phyloP scores from a whole-genome alignment of 2,113 vertebrate species.

The Boleophthalmus pectinirostris region DNA sequence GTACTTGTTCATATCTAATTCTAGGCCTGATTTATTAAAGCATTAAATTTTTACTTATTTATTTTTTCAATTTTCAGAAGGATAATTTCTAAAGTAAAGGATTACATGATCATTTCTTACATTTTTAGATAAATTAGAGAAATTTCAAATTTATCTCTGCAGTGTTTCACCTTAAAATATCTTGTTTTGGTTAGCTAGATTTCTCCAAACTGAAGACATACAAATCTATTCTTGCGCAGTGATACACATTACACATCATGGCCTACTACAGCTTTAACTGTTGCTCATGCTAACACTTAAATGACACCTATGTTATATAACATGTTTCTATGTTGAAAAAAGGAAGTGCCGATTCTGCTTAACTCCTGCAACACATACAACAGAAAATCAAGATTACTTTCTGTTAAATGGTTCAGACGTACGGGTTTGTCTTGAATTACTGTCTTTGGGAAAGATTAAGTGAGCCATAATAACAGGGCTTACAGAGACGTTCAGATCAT shows the following conservation, averaged over 20 bases:
- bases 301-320: conserved; percentile 33
- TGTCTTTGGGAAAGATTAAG: conserved; percentile 11
- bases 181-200: not conserved
- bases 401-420: not conserved
- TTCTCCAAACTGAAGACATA: not conserved
- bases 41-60: too few relatives aligned
- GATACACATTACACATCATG: not conserved
- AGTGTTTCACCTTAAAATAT: too few relatives aligned
- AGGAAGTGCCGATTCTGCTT: conserved; percentile 36
- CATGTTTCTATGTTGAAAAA: conserved; percentile 15
- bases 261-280: not conserved
- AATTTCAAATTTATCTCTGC: too few relatives aligned
- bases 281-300: not conserved
- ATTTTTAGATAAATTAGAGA: too few relatives aligned
- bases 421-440: not conserved
- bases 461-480: not conserved
- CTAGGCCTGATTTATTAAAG: too few relatives aligned
- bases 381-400: not conserved
- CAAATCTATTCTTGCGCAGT: not conserved
- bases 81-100: too few relatives aligned
- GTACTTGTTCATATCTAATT: too few relatives aligned
- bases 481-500: not conserved
- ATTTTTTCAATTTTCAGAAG: too few relatives aligned
- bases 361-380: not conserved
- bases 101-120: too few relatives aligned